Evolutionary conservation across 2,888 invertebrate genomes (phyloP), one percentile per base, ranked within the genome.

Genomic region (Aphrophora alni): DNA sequence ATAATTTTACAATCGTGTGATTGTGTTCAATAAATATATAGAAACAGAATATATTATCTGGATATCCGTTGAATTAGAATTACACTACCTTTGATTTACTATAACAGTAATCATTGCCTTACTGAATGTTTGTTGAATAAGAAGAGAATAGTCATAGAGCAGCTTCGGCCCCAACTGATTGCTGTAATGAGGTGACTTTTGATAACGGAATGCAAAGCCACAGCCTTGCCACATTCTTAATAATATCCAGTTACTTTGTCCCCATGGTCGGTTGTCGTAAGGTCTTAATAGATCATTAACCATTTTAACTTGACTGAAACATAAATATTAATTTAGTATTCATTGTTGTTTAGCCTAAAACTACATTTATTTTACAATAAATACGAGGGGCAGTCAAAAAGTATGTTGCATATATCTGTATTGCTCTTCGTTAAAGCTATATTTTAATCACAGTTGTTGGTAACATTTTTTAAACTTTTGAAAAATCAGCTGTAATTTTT

Each of bases 181-280:
- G 12, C 86, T 86, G 17, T 89, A 85, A 85, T 91, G 90, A 0
- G 91, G 90, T 71, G 91, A 89, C 81, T 89, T 90, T 2, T 90
- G 89, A 84, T 91, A 92, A 14, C 94, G 91, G 88, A 94, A 95
- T 0, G 94, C 95, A 87, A 94, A 95, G 0, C 95, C 96, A 83
- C 93, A 90, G 0, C 96, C 96, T 86, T 95, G 93, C 96, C 96
- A 96, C 86, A 96, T 94, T 77, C 95, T 89, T 24, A 95, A 92
- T 59, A 96, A 89, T 82, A 96, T 92, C 95, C 95, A 96, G 89
- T 96, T 96, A 75, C 94, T 95, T 86, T 95, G 95, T 21, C 95
- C 95, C 94, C 94, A 92, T 0, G 95, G 94, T 44, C 95, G 90
- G 87, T 95, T 95, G 88, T 95, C 95, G 86, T 95, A 95, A 0